A percentile compares a stretch with the other conserved stretches of the same genome.
Evolutionary conservation across 2,888 invertebrate genomes (phyloP).

Genomic region (Stenoptilia bipunctidactyla): DNA sequence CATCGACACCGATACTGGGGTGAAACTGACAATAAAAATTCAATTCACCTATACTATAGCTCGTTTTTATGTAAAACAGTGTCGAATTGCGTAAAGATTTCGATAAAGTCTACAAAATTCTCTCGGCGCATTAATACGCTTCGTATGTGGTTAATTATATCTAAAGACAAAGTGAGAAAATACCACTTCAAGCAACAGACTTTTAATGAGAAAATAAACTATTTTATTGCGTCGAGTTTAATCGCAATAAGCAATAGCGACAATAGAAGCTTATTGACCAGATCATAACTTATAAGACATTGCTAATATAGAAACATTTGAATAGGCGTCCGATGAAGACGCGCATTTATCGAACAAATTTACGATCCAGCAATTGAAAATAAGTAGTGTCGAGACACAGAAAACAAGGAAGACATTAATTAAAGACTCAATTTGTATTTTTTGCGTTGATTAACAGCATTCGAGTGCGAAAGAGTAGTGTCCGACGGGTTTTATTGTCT

Average conservation of each 20-base stretch:
- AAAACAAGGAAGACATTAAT: conserved; percentile 42
- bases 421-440: conserved; percentile 16
- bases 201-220: too few relatives aligned
- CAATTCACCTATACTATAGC: conserved; percentile 33
- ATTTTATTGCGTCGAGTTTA: too few relatives aligned
- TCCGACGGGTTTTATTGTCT: conserved; percentile 5
- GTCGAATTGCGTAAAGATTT: conserved; percentile 29
- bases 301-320: neutral
- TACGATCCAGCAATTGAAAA: conserved; percentile 17
- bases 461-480: conserved; percentile 7
- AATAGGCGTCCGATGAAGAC: neutral
- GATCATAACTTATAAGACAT: neutral
- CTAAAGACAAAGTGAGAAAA: too few relatives aligned
- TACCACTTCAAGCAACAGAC: too few relatives aligned
- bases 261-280: neutral
- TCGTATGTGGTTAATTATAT: too few relatives aligned
- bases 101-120: conserved; percentile 11
- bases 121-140: too few relatives aligned
- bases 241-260: conserved; percentile 1
- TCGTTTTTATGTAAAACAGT: conserved; percentile 19
- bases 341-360: neutral
- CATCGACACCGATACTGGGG: conserved; percentile 33
- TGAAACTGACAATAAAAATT: conserved; percentile 43
- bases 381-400: conserved; percentile 21
- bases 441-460: conserved; percentile 7